Evolutionary conservation across 2,113 vertebrate genomes (phyloP).

Genomic region (Cyanoderma ruficeps): DNA sequence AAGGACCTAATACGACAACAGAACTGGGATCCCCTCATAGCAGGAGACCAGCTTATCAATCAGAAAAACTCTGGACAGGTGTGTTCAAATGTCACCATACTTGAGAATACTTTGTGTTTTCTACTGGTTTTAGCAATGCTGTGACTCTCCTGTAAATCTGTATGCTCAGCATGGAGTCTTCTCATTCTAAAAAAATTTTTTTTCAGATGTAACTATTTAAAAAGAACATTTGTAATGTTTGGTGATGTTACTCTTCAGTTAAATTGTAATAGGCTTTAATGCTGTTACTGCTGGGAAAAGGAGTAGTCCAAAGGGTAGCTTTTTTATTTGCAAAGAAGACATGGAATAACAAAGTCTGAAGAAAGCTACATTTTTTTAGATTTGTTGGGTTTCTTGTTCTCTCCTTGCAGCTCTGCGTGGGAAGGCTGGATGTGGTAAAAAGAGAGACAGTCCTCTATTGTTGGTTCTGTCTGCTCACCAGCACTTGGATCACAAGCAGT

Average conservation of each 20-base stretch:
- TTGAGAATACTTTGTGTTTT: background rate
- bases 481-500: background rate
- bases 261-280: background rate
- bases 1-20: slow-evolving; percentile 93
- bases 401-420: background rate
- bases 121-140: background rate
- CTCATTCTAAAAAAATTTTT: background rate
- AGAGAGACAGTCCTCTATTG: background rate
- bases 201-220: background rate
- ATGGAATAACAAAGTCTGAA: background rate
- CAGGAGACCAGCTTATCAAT: slow-evolving; percentile 92
- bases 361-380: background rate
- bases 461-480: background rate
- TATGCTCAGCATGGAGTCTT: background rate
- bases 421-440: background rate
- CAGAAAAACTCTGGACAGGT: slow-evolving; percentile 93
- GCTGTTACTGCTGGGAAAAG: background rate
- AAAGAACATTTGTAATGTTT: background rate
- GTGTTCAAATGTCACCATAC: background rate
- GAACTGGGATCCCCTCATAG: slow-evolving; percentile 91
- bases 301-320: background rate
- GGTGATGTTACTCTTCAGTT: background rate
- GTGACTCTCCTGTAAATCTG: background rate
- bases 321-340: background rate
- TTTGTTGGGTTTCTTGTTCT: background rate